Evolutionary conservation across 2,888 invertebrate species (phyloP), one percentile per base, ranked within the genome.

Genomic region (Brenthis ino): DNA sequence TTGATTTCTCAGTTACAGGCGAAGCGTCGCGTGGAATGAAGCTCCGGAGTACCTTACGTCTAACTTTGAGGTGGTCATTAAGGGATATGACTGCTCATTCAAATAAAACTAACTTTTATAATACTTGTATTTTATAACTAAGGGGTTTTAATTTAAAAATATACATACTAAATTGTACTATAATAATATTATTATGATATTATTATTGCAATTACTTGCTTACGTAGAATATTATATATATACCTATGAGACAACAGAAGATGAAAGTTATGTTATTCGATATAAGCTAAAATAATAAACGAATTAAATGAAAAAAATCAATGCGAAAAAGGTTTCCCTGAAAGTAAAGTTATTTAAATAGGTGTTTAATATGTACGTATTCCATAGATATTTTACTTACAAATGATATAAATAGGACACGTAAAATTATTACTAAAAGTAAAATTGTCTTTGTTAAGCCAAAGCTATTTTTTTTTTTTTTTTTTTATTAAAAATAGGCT

Each of bases 1-100:
- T 79, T 84, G 83, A 80, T 73, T 81, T 82, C 81, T 91, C 92
- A 93, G 92, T 93, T 82, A 82, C 79, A 84, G 80, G 80, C 83
- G 78, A 82, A 78, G 77, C 89, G 85, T 84, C 85, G 89, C 71
- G 77, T 77, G 79, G 84, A 81, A 82, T 85, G 85, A 84, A 85
- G 83, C 85, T 83, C 80, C 80, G 78, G 76, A 74, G 58, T 60
- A 55, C 43, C 47, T 66, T 16, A 65, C 28, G n/a, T 20, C 37
- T n/a, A 51, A 67, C 28, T 47, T 63, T 33, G 11, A 11, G 11
- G 33, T 53, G 55, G 33, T 16, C 56, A 13, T 33, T 48, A 33
- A 33, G 16, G 37, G 20, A 24, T 20, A 53, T 54, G 13, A 16
- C 5, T 16, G 43, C 37, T 20, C 20, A 43, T 54, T 63, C 14